Base-by-base conservation (phyloP, 2,113 vertebrate genomes). In the Eudyptes chrysolophus region DNA sequence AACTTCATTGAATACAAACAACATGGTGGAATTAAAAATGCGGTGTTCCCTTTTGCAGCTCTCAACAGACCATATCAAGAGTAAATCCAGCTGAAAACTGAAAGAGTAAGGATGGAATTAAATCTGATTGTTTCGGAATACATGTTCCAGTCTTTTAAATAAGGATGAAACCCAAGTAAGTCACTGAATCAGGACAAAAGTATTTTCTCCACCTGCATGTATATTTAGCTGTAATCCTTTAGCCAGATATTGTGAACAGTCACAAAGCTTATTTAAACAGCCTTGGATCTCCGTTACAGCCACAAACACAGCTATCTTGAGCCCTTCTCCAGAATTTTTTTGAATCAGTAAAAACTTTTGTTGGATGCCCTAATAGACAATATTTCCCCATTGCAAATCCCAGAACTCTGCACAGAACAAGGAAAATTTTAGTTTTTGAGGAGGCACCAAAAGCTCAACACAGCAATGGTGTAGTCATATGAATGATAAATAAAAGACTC, bases 191-290 rank as follows among this genome's bases (percentile, higher is more conserved):
- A 64, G 21, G 42, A 92, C 48, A 90, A 76, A 90, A 88, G 60
- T 42, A 84, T 97, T 96, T 94, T 90, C 64, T 88, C 81, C 49
- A 96, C 66, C 76, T 94, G 24, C 13, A 11, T 80, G 82, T 65
- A 88, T 95, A 97, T 94, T 94, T 90, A 87, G 36, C 61, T 64
- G 13, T 32, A 80, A 24, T 75, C 26, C 32, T 90, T 89, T 44
- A 60, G 60, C 11, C 44, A 86, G 64, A 29, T 89, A 66, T 13
- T 81, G 11, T 68, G 32, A 78, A 6, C 34, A 64, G 32, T 55
- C 68, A 81, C 60, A 71, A 52, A 66, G 10, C 11, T 80, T 88
- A 57, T 80, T 94, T 88, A 74, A 93, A 86, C 17, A 88, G 36
- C 7, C 21, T 68, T 55, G 10, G 11, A 81, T 52, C n/a, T 89